Evolutionary conservation across 2,113 vertebrate genomes (phyloP), one percentile per base, ranked within the genome.

Genomic region (Agelaius phoeniceus): DNA sequence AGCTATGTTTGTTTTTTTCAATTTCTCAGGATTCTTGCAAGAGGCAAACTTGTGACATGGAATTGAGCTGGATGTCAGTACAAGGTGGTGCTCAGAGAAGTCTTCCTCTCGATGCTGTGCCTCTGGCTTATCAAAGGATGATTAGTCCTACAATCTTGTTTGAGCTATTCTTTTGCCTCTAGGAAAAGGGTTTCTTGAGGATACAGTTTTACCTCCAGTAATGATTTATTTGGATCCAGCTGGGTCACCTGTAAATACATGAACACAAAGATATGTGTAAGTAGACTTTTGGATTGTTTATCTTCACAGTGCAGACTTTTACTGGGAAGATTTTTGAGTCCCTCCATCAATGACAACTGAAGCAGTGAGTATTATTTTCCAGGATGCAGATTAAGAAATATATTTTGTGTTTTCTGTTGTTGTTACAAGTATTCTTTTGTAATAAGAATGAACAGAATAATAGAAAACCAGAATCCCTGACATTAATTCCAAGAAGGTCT

Each of bases 131-230:
- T 97, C 96, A 89, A 96, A 97, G 95, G 97, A 90, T 54, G 92
- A 93, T 91, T 41, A 97, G 95, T 98, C 97, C 96, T 95, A 96
- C 83, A 54, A 71, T 96, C 94, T 92, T 81, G 91, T 94, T 65
- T 59, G 39, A 93, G 48, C 98, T 99, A 99, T 93, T 99, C 99
- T 97, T 99, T 99, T 92, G 99, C 99, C 98, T 99, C 99, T 97
- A 99, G 98, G 97, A 99, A 99, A 96, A 99, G 99, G 62, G 99
- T 99, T 99, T 99, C 99, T 98, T 99, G 99, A 96, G 99, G 99
- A 96, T 99, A 99, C 97, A 99, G 97, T 98, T 99, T 99, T 97
- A 99, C 98, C 97, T 99, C 99, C 98, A 99, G 95, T 97, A 99
- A 98, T 61, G 98, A 99, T 76, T 98, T 99, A 86, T 98, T 98